Base-by-base conservation (phyloP, 2,797 vertebrate species). In the Megalops cyprinoides region DNA sequence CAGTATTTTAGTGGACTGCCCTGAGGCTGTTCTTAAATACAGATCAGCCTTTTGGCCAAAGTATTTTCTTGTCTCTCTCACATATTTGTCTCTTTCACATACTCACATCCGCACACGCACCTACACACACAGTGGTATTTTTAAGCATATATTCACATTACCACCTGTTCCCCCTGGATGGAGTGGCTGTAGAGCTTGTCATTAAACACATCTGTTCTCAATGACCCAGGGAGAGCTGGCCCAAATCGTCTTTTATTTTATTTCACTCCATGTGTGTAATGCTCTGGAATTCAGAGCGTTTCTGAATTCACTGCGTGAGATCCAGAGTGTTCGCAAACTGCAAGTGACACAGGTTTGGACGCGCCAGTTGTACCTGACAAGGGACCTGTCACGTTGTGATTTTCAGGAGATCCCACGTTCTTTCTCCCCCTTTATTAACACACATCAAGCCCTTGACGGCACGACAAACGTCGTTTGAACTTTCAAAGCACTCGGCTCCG, bases 381-480 rank as follows among this genome's bases (percentile, higher is more conserved):
- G 88, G 83, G 87, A 85, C 91, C 91, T 93, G 90, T 92, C 89
- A 89, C 88, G 91, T 87, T 82, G 82, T 84, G 87, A 83, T 88
- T 20, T n/a, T 74, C 10, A 23, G 58, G 48, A n/a, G 75, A 84
- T 67, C n/a, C 20, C 39, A 31, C 31, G 20, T 25, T 18, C 9
- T 37, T 67, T 23, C 69, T 25, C 6, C 37, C 87, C 83, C 87
- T 83, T 91, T 88, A 92, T 94, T 93, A 93, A 90, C 93, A 92
- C 92, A 90, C 92, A 91, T 94, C 93, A 92, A 90, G 91, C 91
- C 85, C 88, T 87, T 87, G 87, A 87, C 81, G 79, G 88, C 84
- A 86, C 92, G 93, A 92, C 92, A 93, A 91, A 92, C 90, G 91
- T 91, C 86, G 91, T 93, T 92, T 91, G 90, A 93, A 89, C 74